Evolutionary conservation across 2,888 invertebrate species (phyloP), one percentile per base, ranked within the genome.

Genomic region (Dastarcus helophoroides): DNA sequence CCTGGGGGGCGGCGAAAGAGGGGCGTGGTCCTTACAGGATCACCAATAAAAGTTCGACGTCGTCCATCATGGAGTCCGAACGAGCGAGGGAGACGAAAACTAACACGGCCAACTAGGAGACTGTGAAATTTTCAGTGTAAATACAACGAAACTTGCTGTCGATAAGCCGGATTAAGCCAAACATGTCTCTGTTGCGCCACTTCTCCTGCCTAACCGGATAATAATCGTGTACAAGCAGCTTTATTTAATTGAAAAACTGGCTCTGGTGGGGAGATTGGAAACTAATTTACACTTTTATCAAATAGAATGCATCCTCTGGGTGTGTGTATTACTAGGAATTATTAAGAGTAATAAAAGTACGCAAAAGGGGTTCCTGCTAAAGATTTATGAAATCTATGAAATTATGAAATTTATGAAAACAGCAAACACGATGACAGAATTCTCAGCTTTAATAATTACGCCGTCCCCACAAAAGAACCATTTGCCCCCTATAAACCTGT

Each of bases 151-250:
- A 52, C 50, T 51, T 51, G 53, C 51, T 51, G 53, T 50, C 50
- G 51, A 53, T 50, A 51, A 48, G 50, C 47, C 41, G 47, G 50
- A 52, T 51, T 51, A 50, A 50, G 47, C 46, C 48, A 48, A 44
- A 46, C 48, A 50, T 46, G 51, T 48, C 50, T 26, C 32, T 29
- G 35, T 19, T 24, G 49, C 47, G 48, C 51, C 51, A 53, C 51
- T 49, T 47, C 47, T 24, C 26, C 28, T 26, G 35, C n/a, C 31
- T 35, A 31, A 31, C 35, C 35, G n/a, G n/a, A n/a, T n/a, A n/a
- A n/a, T n/a, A 35, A 31, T 35, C 35, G 31, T 22, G 25, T 31
- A 27, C 27, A 17, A 35, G 30, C 31, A 35, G 28, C 26, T 35
- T 31, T 31, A 23, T 22, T 31, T 35, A 28, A 35, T 32, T 32